Evolutionary conservation across 2,113 vertebrate genomes (phyloP), one percentile per base, ranked within the genome.

Genomic region (Neofelis nebulosa): DNA sequence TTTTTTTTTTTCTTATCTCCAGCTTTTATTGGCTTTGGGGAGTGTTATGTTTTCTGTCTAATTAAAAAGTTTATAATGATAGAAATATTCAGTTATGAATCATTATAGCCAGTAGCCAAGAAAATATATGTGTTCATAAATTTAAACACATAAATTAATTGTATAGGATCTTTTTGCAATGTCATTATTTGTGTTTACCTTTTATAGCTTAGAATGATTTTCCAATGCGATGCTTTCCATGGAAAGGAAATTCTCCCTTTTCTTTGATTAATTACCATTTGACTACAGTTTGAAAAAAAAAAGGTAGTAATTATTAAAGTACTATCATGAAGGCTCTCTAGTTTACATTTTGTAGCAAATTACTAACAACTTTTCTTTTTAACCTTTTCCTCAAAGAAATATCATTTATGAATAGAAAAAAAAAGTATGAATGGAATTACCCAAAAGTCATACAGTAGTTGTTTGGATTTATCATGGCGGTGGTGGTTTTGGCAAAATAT

Each of bases 41-140:
- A 82, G 45, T 86, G 7, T 82, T 92, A 57, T 61, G 11, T 88
- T 89, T 97, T 86, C 66, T 91, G 81, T 50, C 29, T 95, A 93
- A 86, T 94, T 97, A 93, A 94, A 96, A 97, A 93, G 27, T 50
- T 21, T 92, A 23, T 94, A 73, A 27, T 15, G 33, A 94, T 52
- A 33, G 69, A 92, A 89, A 65, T 91, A 69, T 41, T 86, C 36
- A 45, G 21, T 91, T 93, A 91, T 83, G 86, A 96, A 48, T 89
- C 68, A 84, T 33, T 71, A 4, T 89, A 76, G 50, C 41, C 48
- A 65, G 38, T 81, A 94, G 91, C 85, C 88, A 95, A 82, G 84
- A 97, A 97, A 91, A 91, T 91, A 68, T 57, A 91, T 88, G 25
- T 86, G 61, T 86, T 94, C 80, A 94, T 95, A 86, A 89, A 94